These are phyloP conservation scores for Ciconia maguari DNA, from an alignment of 2,113 vertebrate genomes.

Conservation along the genomic window DNA sequence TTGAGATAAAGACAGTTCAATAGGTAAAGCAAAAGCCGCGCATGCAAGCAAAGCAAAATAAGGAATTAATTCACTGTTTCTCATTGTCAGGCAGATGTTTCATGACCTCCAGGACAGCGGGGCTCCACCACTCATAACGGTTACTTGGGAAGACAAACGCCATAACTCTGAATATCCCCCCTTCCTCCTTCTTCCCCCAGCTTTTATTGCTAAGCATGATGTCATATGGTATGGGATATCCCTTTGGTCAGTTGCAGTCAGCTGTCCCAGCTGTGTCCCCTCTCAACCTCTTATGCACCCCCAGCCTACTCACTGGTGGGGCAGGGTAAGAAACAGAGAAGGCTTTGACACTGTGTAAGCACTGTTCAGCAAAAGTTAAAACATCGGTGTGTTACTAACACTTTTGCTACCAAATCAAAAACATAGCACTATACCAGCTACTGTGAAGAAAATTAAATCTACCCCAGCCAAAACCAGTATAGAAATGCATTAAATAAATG, in stretches of 20 bases:
- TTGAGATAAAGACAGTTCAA: background rate
- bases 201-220: background rate
- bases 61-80: background rate
- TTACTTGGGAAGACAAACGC: background rate
- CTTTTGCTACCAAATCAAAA: background rate
- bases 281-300: background rate
- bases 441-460: background rate
- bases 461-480: background rate
- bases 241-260: background rate
- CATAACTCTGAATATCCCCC: background rate
- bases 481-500: background rate
- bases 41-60: background rate
- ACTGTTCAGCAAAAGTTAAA: background rate
- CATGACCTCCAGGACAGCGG: background rate
- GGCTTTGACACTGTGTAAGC: background rate
- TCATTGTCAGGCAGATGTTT: too few species aligned
- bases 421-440: background rate
- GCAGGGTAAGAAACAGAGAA: background rate
- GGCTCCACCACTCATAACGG: fast-evolving
- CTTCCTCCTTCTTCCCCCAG: background rate
- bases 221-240: background rate
- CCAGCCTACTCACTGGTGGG: background rate
- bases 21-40: background rate
- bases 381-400: background rate
- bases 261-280: background rate